These are phyloP conservation scores for Drosophila watanabei DNA, from an alignment of 1,140 invertebrate genomes.

Conservation along the genomic window DNA sequence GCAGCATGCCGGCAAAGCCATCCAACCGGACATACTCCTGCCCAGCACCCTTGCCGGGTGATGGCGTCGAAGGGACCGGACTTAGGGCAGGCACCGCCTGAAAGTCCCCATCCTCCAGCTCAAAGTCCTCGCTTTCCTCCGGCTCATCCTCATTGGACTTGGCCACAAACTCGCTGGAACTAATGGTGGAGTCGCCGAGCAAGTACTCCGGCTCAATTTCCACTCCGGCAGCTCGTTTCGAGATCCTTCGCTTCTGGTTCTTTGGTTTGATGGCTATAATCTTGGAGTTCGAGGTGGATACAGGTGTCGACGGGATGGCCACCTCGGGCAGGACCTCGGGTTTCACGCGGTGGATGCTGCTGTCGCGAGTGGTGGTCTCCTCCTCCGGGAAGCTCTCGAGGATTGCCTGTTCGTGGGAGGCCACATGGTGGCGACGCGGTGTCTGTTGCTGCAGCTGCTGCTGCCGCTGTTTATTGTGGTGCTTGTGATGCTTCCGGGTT, in stretches of 20 bases:
- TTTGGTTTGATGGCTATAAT: conserved; percentile 84
- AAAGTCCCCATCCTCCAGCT: conserved; percentile 66
- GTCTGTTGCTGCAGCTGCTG: conserved; percentile 58
- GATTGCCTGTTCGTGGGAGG: conserved; percentile 67
- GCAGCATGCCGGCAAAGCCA: conserved; percentile 83
- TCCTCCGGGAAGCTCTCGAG: conserved; percentile 58
- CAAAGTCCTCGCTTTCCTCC: conserved; percentile 53
- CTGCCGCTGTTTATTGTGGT: conserved; percentile 59
- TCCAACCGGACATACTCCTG: conserved; percentile 71
- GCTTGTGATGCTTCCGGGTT: conserved; percentile 64
- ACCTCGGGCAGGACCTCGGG: conserved; percentile 75
- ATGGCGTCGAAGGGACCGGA: conserved; percentile 16
- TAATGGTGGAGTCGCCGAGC: conserved; percentile 60
- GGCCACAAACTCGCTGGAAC: conserved; percentile 69
- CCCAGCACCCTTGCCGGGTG: conserved; percentile 9
- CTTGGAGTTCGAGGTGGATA: conserved; percentile 77
- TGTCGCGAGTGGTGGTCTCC: conserved; percentile 78
- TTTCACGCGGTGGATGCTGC: conserved; percentile 82
- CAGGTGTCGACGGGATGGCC: conserved; percentile 78
- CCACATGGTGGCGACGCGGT: conserved; percentile 66
- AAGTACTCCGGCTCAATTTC: conserved; percentile 83
- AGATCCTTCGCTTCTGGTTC: conserved; percentile 61
- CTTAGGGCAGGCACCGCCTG: conserved; percentile 58
- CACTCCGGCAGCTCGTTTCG: conserved; percentile 60
- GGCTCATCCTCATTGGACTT: conserved; percentile 57